These are phyloP conservation scores for Rhinatrema bivittatum DNA, from an alignment of 2,797 vertebrate genomes.

Conservation along the genomic window DNA sequence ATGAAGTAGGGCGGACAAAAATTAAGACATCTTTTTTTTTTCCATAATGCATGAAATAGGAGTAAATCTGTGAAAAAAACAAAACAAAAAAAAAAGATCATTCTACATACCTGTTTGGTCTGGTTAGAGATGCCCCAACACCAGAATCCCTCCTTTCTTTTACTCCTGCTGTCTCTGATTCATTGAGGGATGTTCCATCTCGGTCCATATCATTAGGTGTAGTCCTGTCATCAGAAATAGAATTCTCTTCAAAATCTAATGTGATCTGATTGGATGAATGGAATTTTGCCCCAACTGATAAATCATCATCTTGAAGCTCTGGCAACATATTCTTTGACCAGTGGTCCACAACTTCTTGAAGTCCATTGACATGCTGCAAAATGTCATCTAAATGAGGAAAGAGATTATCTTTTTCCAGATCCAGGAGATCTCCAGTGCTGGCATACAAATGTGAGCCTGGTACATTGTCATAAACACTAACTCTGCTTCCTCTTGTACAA, in stretches of 20 bases:
- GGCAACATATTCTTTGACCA: constrained; percentile 85
- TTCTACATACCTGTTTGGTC: constrained; percentile 84
- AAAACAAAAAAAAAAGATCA: too few relatives aligned
- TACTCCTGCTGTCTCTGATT: constrained; percentile 69
- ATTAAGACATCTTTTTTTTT: too few relatives aligned
- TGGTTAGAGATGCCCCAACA: constrained; percentile 88
- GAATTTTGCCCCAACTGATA: constrained; percentile 34
- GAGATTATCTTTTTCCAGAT: constrained; percentile 86
- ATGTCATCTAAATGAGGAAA: constrained; percentile 90
- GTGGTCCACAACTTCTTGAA: constrained; percentile 85
- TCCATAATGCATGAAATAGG: too few relatives aligned
- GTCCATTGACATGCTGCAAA: constrained; percentile 83
- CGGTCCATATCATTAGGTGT: constrained; percentile 75
- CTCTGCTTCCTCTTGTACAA: constrained; percentile 81
- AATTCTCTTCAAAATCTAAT: constrained; percentile 85
- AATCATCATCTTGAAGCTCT: constrained; percentile 27
- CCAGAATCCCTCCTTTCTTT: constrained; percentile 92
- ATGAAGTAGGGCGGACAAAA: too few relatives aligned
- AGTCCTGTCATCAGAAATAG: constrained; percentile 73
- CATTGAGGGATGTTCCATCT: constrained; percentile 77
- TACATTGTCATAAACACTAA: constrained; percentile 96
- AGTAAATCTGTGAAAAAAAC: too few relatives aligned
- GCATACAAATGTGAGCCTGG: constrained; percentile 90
- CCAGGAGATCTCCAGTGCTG: constrained; percentile 90
- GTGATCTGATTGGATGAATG: constrained; percentile 72